These are phyloP conservation scores for Harmothoe impar DNA, from an alignment of 2,888 invertebrate genomes.

Conservation along the genomic window DNA sequence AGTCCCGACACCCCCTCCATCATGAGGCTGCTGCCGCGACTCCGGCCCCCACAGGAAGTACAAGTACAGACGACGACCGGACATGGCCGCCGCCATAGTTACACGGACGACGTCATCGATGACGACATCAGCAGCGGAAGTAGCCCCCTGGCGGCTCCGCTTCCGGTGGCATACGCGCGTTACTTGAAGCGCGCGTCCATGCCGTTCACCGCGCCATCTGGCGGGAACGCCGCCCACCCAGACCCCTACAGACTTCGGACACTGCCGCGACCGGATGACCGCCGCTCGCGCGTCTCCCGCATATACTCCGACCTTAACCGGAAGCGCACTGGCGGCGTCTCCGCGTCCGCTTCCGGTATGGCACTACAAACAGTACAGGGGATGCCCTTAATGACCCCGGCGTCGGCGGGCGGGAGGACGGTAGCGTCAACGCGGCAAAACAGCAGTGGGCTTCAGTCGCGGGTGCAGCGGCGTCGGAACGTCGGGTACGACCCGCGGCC, in stretches of 20 bases:
- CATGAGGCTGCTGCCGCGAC: background rate
- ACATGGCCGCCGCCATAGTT: background rate
- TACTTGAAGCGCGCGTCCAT: background rate
- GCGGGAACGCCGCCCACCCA: background rate
- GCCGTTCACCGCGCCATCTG: background rate
- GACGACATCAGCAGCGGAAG: background rate
- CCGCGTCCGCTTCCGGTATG: background rate
- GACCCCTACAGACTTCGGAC: background rate
- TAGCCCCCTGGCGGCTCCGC: background rate
- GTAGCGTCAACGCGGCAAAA: background rate
- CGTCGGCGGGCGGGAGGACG: background rate
- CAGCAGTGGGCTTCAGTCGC: background rate
- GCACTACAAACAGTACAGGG: background rate
- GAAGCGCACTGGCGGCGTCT: background rate
- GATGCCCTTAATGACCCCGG: background rate
- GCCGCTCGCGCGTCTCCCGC: background rate
- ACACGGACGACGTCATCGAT: background rate
- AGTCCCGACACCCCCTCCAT: background rate
- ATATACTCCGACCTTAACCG: slow-evolving; percentile 12
- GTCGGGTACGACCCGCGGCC: background rate
- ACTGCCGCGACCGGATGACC: background rate
- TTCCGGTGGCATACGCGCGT: slow-evolving; percentile 10
- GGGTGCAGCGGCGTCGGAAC: background rate
- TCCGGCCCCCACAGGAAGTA: background rate
- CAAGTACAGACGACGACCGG: background rate